Evolutionary conservation across 2,797 vertebrate species (phyloP).

Genomic region (Sebastiscus albofasciatus): DNA sequence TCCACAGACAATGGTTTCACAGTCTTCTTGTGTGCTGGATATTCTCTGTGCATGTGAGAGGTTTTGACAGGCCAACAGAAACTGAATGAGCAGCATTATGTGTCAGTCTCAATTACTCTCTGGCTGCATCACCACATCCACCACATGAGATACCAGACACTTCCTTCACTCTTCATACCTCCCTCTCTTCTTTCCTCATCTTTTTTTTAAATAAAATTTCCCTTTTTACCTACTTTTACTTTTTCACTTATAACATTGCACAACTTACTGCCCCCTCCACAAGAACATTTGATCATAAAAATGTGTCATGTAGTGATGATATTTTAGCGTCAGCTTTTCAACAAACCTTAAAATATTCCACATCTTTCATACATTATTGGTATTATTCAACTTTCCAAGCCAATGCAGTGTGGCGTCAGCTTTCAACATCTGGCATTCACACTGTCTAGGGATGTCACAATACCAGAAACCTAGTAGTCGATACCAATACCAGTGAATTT

Average conservation of each 20-base stretch:
- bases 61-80: neutral
- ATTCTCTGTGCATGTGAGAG: neutral
- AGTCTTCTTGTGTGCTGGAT: neutral
- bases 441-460: neutral
- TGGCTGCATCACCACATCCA: neutral
- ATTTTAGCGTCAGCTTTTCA: neutral
- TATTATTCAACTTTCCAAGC: neutral
- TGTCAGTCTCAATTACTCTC: neutral
- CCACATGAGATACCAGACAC: neutral
- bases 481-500: too few species aligned
- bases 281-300: neutral
- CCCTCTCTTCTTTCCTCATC: neutral
- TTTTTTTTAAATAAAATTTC: neutral
- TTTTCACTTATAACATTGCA: neutral
- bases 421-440: neutral
- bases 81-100: constrained; percentile 14
- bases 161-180: neutral
- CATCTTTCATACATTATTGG: neutral
- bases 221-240: neutral
- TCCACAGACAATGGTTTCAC: constrained; percentile 6
- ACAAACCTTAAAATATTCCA: neutral
- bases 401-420: neutral
- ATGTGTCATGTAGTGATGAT: neutral
- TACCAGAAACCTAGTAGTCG: too few species aligned
- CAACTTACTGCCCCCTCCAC: neutral